phyloP scores from a whole-genome alignment of 2,888 invertebrate genomes.

The Elmis aenea region DNA sequence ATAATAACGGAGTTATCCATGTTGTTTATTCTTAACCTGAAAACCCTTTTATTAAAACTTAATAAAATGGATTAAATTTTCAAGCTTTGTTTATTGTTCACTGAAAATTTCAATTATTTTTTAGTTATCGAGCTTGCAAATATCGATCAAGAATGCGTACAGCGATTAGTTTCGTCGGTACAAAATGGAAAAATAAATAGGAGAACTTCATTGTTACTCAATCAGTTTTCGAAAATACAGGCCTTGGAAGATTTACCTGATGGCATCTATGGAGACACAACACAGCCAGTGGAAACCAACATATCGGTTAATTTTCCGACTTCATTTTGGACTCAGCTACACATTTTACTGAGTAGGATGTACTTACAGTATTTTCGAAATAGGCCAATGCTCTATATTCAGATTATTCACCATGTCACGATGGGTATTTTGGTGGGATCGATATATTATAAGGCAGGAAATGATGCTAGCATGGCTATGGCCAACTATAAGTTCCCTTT shows the following conservation, averaged over 20 bases:
- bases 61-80: too few species aligned
- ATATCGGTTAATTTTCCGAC: conserved; percentile 49
- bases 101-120: conserved; percentile 18
- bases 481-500: conserved; percentile 60
- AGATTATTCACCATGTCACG: conserved; percentile 52
- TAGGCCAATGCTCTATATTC: conserved; percentile 50
- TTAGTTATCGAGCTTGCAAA: conserved; percentile 47
- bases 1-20: too few species aligned
- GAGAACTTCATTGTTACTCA: too few species aligned
- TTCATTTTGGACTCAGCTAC: conserved; percentile 52
- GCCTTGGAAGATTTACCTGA: background rate
- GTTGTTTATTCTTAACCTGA: too few species aligned
- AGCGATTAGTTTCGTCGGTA: conserved; percentile 34
- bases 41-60: too few species aligned
- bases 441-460: conserved; percentile 55
- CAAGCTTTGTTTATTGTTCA: background rate
- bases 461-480: conserved; percentile 52
- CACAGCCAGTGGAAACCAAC: conserved; percentile 7
- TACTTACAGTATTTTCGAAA: conserved; percentile 53
- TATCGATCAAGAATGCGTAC: conserved; percentile 34
- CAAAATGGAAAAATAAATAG: conserved; percentile 45
- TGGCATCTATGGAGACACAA: conserved; percentile 14
- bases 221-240: background rate
- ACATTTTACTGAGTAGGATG: conserved; percentile 52
- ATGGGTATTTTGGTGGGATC: conserved; percentile 54